Evolutionary conservation across 1,140 invertebrate species (phyloP).

Genomic region (Aphelinus atriplicis): DNA sequence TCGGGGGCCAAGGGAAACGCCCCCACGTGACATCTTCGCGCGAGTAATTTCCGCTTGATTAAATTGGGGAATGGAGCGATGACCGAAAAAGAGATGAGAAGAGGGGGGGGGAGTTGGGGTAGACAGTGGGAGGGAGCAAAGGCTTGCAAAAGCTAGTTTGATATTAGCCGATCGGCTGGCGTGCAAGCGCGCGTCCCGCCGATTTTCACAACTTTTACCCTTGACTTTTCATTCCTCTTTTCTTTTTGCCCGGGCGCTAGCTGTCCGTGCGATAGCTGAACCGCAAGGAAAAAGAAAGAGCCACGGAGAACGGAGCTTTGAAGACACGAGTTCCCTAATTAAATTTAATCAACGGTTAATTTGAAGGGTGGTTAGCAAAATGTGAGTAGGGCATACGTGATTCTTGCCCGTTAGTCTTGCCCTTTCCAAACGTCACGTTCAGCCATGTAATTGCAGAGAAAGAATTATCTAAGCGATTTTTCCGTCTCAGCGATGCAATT

Average conservation of each 20-base stretch:
- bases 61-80: slow-evolving; percentile 41
- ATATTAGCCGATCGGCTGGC: slow-evolving; percentile 38
- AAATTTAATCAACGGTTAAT: slow-evolving; percentile 56
- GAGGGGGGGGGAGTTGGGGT: too few species aligned
- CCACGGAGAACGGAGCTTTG: slow-evolving; percentile 23
- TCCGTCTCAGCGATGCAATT: too few species aligned
- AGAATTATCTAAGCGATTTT: too few species aligned
- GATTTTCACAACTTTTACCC: neutral
- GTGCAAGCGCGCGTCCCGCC: slow-evolving; percentile 27
- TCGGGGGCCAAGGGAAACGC: slow-evolving; percentile 38
- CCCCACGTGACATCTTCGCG: slow-evolving; percentile 55
- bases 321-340: slow-evolving; percentile 51
- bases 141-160: slow-evolving; percentile 37
- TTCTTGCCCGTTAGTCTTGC: too few species aligned
- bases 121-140: slow-evolving; percentile 20
- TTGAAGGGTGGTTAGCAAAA: slow-evolving; percentile 24
- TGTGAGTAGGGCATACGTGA: too few species aligned
- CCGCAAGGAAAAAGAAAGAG: slow-evolving; percentile 37
- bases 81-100: slow-evolving; percentile 20
- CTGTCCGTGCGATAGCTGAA: neutral
- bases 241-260: neutral
- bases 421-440: too few species aligned
- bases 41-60: slow-evolving; percentile 63
- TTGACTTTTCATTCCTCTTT: neutral
- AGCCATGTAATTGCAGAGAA: neutral